A percentile compares a stretch with the other conserved stretches of the same genome.
Conservation (phyloP, 2,797 vertebrate genomes). For the Spea hammondii region DNA sequence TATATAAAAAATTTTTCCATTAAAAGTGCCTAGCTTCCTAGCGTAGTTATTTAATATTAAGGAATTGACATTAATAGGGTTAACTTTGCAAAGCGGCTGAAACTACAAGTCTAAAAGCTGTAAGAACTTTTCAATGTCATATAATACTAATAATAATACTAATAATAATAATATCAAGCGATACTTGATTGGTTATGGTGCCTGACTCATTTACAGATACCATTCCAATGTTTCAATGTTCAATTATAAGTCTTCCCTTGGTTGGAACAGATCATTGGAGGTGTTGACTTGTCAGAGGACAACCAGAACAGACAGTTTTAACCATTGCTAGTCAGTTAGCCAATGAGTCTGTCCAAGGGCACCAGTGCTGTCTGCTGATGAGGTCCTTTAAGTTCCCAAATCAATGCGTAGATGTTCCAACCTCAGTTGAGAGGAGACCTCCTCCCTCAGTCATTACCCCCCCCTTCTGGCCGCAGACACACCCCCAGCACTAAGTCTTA, state of each 20-base stretch:
- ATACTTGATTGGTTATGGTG: not conserved
- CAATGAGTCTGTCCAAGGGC: not conserved
- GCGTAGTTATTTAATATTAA: constrained; percentile 12
- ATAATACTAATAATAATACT: not conserved
- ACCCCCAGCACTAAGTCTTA: constrained; percentile 1
- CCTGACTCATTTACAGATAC: constrained; percentile 1
- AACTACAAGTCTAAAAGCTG: too few species aligned
- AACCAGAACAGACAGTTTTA: not conserved
- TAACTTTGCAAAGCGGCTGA: not conserved
- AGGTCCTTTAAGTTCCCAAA: not conserved
- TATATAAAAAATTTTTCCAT: constrained; percentile 32
- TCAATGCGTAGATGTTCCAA: constrained; percentile 9
- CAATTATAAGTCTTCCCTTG: not conserved
- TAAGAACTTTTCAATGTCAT: too few species aligned
- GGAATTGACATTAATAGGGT: constrained; percentile 10
- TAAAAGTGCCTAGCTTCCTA: constrained; percentile 16
- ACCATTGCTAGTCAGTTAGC: not conserved
- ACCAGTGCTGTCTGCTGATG: not conserved
- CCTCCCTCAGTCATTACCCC: not conserved
- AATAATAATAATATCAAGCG: not conserved
- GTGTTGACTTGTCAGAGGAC: not conserved
- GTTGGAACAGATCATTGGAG: not conserved
- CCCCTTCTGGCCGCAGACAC: constrained; percentile 15
- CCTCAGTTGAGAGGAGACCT: not conserved
- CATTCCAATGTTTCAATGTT: not conserved